Percentiles rank a stretch among this genome's conserved stretches.
These are phyloP conservation scores for Pocillopora grandis DNA, from an alignment of 92 coral and sea anemone species.

Conservation along the genomic window DNA sequence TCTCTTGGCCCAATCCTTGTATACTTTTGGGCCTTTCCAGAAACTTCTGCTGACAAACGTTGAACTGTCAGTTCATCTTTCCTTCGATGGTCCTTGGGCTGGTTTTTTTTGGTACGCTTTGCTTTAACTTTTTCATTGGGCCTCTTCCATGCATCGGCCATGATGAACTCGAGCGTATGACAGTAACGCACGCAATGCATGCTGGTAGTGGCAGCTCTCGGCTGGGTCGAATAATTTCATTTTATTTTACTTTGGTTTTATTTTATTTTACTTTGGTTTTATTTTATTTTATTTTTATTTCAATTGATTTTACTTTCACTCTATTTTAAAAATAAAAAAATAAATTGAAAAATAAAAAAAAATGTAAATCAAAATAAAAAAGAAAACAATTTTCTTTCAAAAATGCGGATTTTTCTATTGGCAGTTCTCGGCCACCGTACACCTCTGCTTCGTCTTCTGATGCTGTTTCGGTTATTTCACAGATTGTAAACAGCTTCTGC, in stretches of 20 bases:
- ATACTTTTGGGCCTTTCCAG: slow-evolving; percentile 1
- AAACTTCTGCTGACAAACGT: not conserved
- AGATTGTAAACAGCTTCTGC: slow-evolving; percentile 60
- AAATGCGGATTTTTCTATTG: too few species aligned
- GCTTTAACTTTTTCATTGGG: not conserved
- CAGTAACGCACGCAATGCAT: not conserved
- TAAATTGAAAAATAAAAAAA: too few species aligned
- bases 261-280: too few species aligned
- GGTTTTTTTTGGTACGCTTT: not conserved
- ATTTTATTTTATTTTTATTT: too few species aligned
- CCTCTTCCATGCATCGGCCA: not conserved
- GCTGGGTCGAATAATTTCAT: not conserved
- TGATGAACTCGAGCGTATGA: not conserved
- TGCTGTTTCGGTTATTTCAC: slow-evolving; percentile 48
- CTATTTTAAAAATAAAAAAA: too few species aligned
- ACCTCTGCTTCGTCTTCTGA: slow-evolving; percentile 70
- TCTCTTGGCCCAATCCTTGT: slow-evolving; percentile 1
- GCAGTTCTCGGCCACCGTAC: too few species aligned
- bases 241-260: too few species aligned
- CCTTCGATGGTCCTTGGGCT: not conserved
- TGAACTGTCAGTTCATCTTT: slow-evolving; percentile 8
- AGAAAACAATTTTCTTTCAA: too few species aligned
- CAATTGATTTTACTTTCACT: too few species aligned
- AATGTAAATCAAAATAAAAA: too few species aligned
- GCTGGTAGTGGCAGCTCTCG: not conserved